phyloP scores from a whole-genome alignment of 1,140 invertebrate genomes.

The Sitophilus oryzae region DNA sequence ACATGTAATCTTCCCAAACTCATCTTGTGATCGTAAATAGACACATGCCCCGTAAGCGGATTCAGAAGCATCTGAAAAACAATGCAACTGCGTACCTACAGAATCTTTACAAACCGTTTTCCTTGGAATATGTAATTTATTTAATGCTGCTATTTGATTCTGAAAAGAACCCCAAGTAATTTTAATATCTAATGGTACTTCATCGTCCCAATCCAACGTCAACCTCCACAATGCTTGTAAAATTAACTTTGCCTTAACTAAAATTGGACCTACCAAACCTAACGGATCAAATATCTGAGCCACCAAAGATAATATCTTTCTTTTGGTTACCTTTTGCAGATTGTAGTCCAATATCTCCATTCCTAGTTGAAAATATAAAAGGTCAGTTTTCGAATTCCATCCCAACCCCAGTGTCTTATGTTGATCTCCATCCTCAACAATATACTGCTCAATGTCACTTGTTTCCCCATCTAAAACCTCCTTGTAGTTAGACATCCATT shows the following conservation, averaged over 20 bases:
- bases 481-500: no score
- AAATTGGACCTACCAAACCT: conserved; percentile 3
- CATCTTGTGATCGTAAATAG: conserved; percentile 38
- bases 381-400: no score
- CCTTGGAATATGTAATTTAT: conserved; percentile 10
- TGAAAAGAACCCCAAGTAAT: conserved; percentile 4
- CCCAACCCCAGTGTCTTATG: no score
- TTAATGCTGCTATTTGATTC: neutral
- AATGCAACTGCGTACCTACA: conserved; percentile 28
- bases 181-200: conserved; percentile 25
- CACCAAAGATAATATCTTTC: no score
- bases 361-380: no score
- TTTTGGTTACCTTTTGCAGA: no score
- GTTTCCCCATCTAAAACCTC: no score
- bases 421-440: no score
- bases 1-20: no score
- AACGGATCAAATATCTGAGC: conserved; percentile 16
- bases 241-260: conserved; percentile 8
- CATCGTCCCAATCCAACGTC: conserved; percentile 4
- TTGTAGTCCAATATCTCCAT: no score
- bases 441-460: no score
- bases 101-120: neutral
- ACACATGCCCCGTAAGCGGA: conserved; percentile 40
- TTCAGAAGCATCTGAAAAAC: conserved; percentile 41
- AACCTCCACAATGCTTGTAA: conserved; percentile 14